Conservation (phyloP, 2,113 vertebrate species). For the Eurypyga helias region DNA sequence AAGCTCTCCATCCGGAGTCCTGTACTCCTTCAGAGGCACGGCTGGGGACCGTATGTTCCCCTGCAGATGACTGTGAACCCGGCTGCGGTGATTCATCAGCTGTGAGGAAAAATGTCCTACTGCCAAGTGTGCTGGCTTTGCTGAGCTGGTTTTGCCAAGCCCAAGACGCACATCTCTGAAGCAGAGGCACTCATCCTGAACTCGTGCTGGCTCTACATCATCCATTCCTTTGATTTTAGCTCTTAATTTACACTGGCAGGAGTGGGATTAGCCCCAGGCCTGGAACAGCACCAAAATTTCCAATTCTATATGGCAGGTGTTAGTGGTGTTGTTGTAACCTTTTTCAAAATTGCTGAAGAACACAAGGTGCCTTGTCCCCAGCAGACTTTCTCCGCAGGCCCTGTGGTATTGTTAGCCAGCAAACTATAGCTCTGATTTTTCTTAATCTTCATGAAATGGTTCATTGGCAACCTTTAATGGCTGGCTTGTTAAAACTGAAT, state of each 20-base stretch:
- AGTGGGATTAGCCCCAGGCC: background rate
- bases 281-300: background rate
- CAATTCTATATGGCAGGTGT: accelerated
- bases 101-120: too few species aligned
- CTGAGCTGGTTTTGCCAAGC: background rate
- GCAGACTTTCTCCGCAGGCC: background rate
- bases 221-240: background rate
- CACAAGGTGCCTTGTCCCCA: background rate
- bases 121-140: background rate
- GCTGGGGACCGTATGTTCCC: background rate
- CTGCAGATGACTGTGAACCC: background rate
- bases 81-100: accelerated
- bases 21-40: background rate
- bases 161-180: background rate
- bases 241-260: background rate
- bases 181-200: background rate
- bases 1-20: background rate
- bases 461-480: constrained; percentile 10
- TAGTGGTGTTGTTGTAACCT: background rate
- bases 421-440: background rate
- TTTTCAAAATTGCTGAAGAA: background rate
- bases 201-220: background rate
- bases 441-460: background rate
- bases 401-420: background rate
- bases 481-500: background rate